A percentile compares a stretch with the other conserved stretches of the same genome.
phyloP scores from a whole-genome alignment of 2,797 vertebrate genomes.

The Darevskia nairensis region DNA sequence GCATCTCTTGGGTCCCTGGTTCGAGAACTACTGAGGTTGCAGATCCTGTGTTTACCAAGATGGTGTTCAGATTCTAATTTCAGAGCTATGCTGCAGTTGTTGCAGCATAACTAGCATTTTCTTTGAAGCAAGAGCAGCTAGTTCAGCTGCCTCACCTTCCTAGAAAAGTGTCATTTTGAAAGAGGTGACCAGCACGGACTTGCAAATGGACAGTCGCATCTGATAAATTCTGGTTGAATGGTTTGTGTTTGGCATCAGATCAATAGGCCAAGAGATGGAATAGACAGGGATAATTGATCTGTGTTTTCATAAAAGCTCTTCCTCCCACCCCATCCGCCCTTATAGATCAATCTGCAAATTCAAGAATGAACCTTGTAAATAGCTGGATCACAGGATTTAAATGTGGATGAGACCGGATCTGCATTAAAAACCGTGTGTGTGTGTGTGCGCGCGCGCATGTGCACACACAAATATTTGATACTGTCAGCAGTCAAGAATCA shows the following conservation, averaged over 20 bases:
- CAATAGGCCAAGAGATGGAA: constrained; percentile 68
- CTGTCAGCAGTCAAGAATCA: background rate
- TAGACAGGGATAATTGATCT: constrained; percentile 69
- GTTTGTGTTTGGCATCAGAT: constrained; percentile 57
- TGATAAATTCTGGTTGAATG: constrained; percentile 60
- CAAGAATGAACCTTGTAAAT: constrained; percentile 54
- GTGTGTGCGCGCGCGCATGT: no score
- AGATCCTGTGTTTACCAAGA: background rate
- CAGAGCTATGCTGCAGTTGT: constrained; percentile 19
- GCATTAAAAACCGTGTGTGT: constrained; percentile 35
- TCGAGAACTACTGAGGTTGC: background rate
- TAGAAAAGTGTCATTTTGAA: constrained; percentile 38
- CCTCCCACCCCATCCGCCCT: constrained; percentile 53
- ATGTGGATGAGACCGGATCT: constrained; percentile 29
- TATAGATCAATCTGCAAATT: constrained; percentile 64
- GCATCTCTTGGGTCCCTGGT: no score
- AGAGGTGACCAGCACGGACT: constrained; percentile 43
- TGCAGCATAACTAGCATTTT: constrained; percentile 30
- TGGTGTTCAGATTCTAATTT: background rate
- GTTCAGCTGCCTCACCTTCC: constrained; percentile 43
- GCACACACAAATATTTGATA: background rate
- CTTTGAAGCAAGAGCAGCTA: constrained; percentile 42
- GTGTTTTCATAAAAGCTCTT: constrained; percentile 71
- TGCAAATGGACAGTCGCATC: constrained; percentile 47
- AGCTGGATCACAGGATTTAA: constrained; percentile 39